phyloP scores from a whole-genome alignment of 2,797 vertebrate genomes.

The Vireo griseus region DNA sequence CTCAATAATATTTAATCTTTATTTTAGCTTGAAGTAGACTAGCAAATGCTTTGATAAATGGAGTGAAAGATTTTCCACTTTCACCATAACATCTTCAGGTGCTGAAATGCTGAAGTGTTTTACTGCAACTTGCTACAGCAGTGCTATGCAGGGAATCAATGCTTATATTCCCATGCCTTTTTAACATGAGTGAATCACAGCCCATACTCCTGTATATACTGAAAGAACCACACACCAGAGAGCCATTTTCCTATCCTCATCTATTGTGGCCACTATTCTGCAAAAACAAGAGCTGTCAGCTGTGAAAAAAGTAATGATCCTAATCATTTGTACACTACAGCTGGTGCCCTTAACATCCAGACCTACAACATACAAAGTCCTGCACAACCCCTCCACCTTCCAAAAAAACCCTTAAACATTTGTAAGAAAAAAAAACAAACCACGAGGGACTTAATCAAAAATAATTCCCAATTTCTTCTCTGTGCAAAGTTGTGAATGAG shows the following conservation, averaged over 20 bases:
- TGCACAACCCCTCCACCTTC: neutral
- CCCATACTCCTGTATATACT: neutral
- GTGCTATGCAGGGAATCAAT: neutral
- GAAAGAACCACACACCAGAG: neutral
- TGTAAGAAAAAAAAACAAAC: neutral
- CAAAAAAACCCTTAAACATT: accelerated
- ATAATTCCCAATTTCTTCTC: neutral
- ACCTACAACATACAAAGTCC: neutral
- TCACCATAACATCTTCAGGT: neutral
- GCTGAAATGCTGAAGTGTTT: slow-evolving; percentile 5
- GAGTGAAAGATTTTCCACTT: neutral
- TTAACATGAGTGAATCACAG: slow-evolving; percentile 15
- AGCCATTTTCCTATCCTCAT: neutral
- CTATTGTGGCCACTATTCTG: neutral
- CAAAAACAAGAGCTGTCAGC: neutral
- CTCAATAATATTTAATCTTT: neutral
- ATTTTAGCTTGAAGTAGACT: neutral
- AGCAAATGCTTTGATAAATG: neutral
- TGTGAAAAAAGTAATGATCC: neutral
- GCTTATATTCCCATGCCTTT: neutral
- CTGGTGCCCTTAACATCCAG: neutral
- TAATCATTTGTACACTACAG: neutral
- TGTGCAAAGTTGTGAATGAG: neutral
- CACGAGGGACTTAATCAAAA: accelerated
- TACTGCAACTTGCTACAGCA: neutral